Base-by-base conservation (phyloP, 1,140 invertebrate species). In the Neuroterus valhalla region DNA sequence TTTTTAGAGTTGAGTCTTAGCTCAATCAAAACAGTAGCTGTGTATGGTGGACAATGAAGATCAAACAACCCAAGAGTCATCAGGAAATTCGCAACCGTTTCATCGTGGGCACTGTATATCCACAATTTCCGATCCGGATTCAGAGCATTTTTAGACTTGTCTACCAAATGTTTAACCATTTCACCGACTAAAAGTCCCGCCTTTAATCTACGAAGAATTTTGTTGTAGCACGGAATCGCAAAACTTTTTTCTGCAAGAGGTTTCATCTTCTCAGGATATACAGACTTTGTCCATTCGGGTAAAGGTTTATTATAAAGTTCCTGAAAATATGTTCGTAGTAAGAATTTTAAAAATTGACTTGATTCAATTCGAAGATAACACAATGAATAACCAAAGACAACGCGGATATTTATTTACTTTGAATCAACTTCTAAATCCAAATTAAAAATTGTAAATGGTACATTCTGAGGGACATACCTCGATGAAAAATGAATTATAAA, bases 41-140 rank as follows among this genome's bases (percentile, higher is more conserved):
- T 89, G 81, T 96, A 97, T 0, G 92, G 92, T 2, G 96, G 96
- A 77, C 91, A 92, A 69, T 94, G 93, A 3, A 90, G 89, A 70
- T 97, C 92, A 85, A 94, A 98, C 4, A 97, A 79, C 15, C 93
- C 92, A 31, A 98, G 86, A 0, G 94, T 91, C 84, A 94, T 94
- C 4, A 98, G 89, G 38, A 97, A 80, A 80, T 94, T 95, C 0
- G 94, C 94, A 10, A 98, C 85, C 0, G 95, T 97, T 3, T 94
- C 93, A 86, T 98, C 97, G 86, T 98, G 96, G 31, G 91, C 94
- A 82, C 95, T 96, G 81, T 95, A 96, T 23, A 96, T 91, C 82
- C 92, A 93, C 62, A 96, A 75, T 79, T 94, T 95, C 43, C 93
- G 90, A 76, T 92, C 82, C 5, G 92, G 91, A 1, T 81, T 78